These are phyloP conservation scores for Sisor rabdophorus DNA, from an alignment of 2,113 vertebrate genomes.

Conservation along the genomic window DNA sequence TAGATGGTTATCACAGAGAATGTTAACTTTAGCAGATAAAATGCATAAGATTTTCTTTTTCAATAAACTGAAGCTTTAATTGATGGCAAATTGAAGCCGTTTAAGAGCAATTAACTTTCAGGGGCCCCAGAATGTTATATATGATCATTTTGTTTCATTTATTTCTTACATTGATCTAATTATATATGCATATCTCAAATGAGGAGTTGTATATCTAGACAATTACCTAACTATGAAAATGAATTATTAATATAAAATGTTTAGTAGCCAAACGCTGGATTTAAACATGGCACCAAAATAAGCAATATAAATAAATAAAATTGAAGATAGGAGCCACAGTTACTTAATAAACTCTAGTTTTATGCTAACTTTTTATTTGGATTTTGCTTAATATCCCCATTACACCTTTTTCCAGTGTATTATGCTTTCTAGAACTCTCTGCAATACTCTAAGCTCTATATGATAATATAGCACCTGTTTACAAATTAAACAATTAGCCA, in stretches of 20 bases:
- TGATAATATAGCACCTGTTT: constrained; percentile 6
- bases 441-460: neutral
- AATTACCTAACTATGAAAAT: too few relatives aligned
- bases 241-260: neutral
- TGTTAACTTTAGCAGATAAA: neutral
- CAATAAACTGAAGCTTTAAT: neutral
- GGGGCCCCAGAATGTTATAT: neutral
- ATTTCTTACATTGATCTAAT: neutral
- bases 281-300: neutral
- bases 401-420: neutral
- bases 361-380: neutral
- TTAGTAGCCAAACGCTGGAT: neutral
- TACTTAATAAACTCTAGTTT: neutral
- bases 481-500: too few relatives aligned
- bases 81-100: neutral
- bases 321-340: neutral
- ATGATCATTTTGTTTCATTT: neutral
- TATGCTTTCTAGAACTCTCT: neutral
- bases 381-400: constrained; percentile 6
- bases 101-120: neutral
- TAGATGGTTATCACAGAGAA: too few relatives aligned
- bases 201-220: neutral
- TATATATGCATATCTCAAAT: neutral
- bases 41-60: neutral
- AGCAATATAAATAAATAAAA: neutral